Percentiles rank a stretch among this genome's conserved stretches.
These are phyloP conservation scores for Balaeniceps rex DNA, from an alignment of 2,113 vertebrate species.

Conservation along the genomic window DNA sequence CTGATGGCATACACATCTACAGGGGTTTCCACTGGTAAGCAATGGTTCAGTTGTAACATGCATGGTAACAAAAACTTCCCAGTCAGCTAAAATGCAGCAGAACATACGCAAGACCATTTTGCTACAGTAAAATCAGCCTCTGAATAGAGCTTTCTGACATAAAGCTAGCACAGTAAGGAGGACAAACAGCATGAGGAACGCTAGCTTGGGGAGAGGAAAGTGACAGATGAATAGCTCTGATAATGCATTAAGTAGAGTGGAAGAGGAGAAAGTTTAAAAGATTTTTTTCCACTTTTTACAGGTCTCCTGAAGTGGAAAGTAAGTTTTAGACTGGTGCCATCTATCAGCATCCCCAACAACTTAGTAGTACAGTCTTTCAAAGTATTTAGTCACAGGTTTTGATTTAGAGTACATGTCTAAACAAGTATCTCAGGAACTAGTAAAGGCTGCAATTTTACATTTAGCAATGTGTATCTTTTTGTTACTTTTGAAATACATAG, in stretches of 20 bases:
- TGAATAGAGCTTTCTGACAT: background rate
- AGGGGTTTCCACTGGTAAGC: background rate
- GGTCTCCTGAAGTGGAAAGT: background rate
- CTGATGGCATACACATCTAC: background rate
- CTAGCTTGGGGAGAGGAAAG: background rate
- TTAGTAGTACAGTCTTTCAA: background rate
- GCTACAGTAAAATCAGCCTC: background rate
- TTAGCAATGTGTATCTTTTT: background rate
- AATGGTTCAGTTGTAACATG: background rate
- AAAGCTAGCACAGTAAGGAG: background rate
- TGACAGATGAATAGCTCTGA: background rate
- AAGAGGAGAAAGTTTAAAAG: background rate
- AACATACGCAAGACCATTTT: background rate
- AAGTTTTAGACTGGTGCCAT: background rate
- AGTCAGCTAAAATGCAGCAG: background rate
- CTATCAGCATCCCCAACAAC: background rate
- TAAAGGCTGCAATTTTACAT: background rate
- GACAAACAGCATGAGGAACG: background rate
- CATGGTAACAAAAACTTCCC: background rate
- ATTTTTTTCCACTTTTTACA: background rate
- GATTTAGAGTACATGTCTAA: background rate
- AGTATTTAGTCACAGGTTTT: background rate
- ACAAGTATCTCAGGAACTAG: background rate
- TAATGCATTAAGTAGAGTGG: background rate
- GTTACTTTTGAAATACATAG: background rate